Evolutionary conservation across 2,797 vertebrate species (phyloP).

Genomic region (Chelidonichthys spinosus): DNA sequence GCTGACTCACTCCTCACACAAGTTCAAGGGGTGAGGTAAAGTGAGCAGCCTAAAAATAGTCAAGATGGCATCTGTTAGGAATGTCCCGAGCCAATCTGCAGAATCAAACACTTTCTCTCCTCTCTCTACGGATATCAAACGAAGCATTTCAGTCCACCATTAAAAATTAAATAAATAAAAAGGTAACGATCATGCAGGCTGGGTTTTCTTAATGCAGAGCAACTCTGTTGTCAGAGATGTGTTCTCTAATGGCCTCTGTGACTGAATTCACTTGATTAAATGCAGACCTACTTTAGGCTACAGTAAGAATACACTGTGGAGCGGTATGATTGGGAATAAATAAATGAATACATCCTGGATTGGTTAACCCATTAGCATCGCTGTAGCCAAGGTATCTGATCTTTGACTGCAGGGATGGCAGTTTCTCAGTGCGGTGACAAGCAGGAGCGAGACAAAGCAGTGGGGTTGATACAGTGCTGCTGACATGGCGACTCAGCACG

Average conservation of each 20-base stretch:
- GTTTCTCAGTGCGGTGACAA: slow-evolving; percentile 54
- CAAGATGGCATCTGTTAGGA: slow-evolving; percentile 70
- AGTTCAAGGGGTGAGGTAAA: slow-evolving; percentile 70
- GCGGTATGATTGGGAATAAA: slow-evolving; percentile 7
- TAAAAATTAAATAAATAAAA: slow-evolving; percentile 33
- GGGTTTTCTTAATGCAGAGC: slow-evolving; percentile 30
- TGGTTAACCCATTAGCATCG: slow-evolving; percentile 20
- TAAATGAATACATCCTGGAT: not conserved
- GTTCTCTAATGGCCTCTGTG: slow-evolving; percentile 20
- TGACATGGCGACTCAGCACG: slow-evolving; percentile 69
- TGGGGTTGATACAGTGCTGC: slow-evolving; percentile 62
- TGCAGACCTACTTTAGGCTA: slow-evolving; percentile 10
- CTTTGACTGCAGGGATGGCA: slow-evolving; percentile 55
- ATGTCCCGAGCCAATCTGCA: slow-evolving; percentile 56
- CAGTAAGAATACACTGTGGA: not conserved
- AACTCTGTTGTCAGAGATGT: slow-evolving; percentile 13
- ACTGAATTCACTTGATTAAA: slow-evolving; percentile 38
- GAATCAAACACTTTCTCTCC: slow-evolving; percentile 40
- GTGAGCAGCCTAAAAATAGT: slow-evolving; percentile 71
- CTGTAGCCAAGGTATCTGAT: slow-evolving; percentile 49
- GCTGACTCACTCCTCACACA: slow-evolving; percentile 58
- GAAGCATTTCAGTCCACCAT: slow-evolving; percentile 12
- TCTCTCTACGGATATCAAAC: slow-evolving; percentile 34
- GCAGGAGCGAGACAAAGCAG: slow-evolving; percentile 68
- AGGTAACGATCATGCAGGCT: slow-evolving; percentile 15